Conservation (phyloP, 1,140 invertebrate species). For the Lasioglossum baleicum region DNA sequence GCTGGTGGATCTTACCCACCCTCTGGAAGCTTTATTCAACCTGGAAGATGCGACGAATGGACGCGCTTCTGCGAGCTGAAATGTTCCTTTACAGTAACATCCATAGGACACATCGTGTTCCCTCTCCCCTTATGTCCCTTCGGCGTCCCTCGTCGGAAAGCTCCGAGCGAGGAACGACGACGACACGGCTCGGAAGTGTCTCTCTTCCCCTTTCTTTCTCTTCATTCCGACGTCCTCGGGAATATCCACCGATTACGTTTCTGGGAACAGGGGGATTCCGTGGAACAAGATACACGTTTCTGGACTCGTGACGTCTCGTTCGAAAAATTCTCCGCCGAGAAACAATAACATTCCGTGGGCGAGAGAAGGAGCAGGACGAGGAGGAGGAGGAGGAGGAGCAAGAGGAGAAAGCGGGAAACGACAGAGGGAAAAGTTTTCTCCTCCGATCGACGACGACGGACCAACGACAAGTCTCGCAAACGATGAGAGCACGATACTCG, state of each 20-base stretch:
- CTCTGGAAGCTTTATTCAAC: slow-evolving; percentile 47
- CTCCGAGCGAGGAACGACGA: background rate
- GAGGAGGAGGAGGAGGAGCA: background rate
- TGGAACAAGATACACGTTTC: background rate
- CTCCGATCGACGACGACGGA: background rate
- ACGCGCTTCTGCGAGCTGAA: slow-evolving; percentile 46
- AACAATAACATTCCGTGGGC: background rate
- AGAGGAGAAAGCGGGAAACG: too few species aligned
- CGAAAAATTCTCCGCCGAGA: background rate
- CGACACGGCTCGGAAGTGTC: background rate
- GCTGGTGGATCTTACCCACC: slow-evolving; percentile 3
- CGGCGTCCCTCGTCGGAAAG: background rate
- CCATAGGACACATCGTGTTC: slow-evolving; percentile 33
- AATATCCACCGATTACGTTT: background rate
- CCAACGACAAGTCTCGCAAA: too few species aligned
- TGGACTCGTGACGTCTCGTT: background rate
- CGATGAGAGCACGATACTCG: background rate
- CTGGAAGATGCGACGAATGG: slow-evolving; percentile 46
- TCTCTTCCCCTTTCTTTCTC: background rate
- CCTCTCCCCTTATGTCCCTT: slow-evolving; percentile 18
- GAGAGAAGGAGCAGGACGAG: too few species aligned
- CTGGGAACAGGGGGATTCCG: background rate
- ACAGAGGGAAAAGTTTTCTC: background rate
- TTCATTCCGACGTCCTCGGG: too few species aligned
- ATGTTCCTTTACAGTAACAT: slow-evolving; percentile 36